Evolutionary conservation across 37 sponge, comb jelly and placozoan species (phyloP).

Genomic region (Chondrosia reniformis): DNA sequence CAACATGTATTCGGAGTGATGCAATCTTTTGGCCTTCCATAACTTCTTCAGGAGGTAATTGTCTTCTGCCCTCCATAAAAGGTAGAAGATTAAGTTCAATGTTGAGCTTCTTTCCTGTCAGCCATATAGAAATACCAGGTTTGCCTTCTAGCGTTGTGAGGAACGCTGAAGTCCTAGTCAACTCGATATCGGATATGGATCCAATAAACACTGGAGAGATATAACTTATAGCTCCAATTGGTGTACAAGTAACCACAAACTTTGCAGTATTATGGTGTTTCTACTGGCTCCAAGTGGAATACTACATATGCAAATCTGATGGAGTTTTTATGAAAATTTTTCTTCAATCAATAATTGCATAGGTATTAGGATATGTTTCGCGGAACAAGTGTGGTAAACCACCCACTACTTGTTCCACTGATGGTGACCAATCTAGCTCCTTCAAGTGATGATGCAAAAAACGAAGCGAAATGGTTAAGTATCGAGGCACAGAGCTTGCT

Average conservation of each 20-base stretch:
- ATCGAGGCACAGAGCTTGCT: constrained; percentile 32
- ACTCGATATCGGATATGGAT: too few species aligned
- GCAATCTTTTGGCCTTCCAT: constrained; percentile 15
- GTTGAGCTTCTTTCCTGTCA: constrained; percentile 20
- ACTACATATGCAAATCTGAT: constrained; percentile 22
- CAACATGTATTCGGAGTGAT: too few species aligned
- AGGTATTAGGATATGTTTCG: constrained; percentile 28
- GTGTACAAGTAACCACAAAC: too few species aligned
- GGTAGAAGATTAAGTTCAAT: too few species aligned
- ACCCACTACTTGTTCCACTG: constrained; percentile 31
- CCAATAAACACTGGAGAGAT: too few species aligned
- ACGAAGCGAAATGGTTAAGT: too few species aligned
- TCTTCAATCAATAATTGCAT: constrained; percentile 35
- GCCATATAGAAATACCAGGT: constrained; percentile 34
- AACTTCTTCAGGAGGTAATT: constrained; percentile 26
- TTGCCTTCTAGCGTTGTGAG: constrained; percentile 16
- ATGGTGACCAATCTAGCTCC: constrained; percentile 35
- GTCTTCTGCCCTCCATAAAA: too few species aligned
- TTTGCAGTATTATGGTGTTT: constrained; percentile 33
- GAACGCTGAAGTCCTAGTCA: too few species aligned
- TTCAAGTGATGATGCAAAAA: too few species aligned
- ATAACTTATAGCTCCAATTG: too few species aligned
- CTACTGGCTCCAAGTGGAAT: constrained; percentile 21
- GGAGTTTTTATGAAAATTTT: constrained; percentile 36
- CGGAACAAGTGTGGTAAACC: too few species aligned